Percentiles rank a stretch among this genome's conserved stretches.
These are phyloP conservation scores for Pteropus rufus DNA, from an alignment of 2,797 vertebrate genomes.

Conservation along the genomic window DNA sequence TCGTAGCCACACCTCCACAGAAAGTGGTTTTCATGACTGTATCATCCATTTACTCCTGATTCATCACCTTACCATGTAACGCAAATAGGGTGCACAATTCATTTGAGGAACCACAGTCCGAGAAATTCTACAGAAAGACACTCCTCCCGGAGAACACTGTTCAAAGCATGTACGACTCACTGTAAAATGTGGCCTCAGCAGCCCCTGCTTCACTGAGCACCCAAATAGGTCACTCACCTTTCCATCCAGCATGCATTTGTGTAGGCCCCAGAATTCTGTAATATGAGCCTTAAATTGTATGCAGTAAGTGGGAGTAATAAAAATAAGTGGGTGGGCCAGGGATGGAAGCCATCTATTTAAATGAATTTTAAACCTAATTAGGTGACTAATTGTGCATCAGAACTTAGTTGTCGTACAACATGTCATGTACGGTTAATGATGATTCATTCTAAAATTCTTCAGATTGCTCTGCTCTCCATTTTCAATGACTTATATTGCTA, in stretches of 20 bases:
- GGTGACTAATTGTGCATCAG: constrained; percentile 66
- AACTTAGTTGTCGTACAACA: constrained; percentile 50
- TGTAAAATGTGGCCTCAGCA: not conserved
- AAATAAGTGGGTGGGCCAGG: constrained; percentile 52
- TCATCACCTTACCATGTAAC: not conserved
- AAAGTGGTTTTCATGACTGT: not conserved
- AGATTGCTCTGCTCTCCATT: constrained; percentile 25
- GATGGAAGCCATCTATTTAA: constrained; percentile 47
- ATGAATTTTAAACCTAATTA: constrained; percentile 72
- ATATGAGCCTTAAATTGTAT: not conserved
- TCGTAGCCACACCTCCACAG: not conserved
- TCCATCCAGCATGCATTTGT: not conserved
- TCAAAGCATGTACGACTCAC: not conserved
- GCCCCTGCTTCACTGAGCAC: not conserved
- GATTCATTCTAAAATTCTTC: constrained; percentile 63
- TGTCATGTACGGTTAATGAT: constrained; percentile 61
- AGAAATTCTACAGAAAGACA: not conserved
- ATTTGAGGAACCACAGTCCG: not conserved
- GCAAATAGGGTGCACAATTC: not conserved
- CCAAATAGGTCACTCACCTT: not conserved
- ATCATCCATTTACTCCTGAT: not conserved
- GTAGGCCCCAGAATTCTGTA: not conserved
- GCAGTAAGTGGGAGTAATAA: constrained; percentile 33
- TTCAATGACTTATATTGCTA: constrained; percentile 8
- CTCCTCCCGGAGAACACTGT: not conserved